Evolutionary conservation across 1,140 invertebrate species (phyloP), one percentile per base, ranked within the genome.

Genomic region (Sweltsa coloradensis): DNA sequence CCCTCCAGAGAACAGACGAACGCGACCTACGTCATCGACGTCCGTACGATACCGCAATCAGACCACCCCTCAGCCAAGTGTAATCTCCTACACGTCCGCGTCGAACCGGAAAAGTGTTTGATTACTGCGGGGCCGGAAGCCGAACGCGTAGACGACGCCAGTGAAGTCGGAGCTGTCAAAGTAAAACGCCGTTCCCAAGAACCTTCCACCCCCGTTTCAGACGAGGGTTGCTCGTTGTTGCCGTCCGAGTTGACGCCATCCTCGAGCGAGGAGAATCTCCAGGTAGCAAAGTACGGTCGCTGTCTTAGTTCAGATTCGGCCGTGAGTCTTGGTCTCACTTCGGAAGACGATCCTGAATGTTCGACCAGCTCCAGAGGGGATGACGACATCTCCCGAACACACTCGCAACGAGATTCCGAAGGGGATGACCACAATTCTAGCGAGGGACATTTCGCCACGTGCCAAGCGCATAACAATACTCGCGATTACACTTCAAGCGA

Each of bases 231-330:
- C 27, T 50, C 39, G 16, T 36, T 53, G 3, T 27, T 59, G 19
- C 48, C 53, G 18, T 55, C 59, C 14, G 57, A 58, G 3, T 40
- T 55, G 6, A 64, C 59, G 39, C 59, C 58, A 18, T 64, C 59
- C 53, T 60, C 56, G 25, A 61, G 57, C 52, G 57, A 59, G n/a
- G 61, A 59, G 0, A 59, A 51, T 7, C 53, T 47, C 23, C 16
- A 19, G 13, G 24, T 19, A 19, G 19, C 21, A 4, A 23, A 40
- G 14, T 40, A 40, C 24, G 52, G 23, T 47, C 62, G 72, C 48
- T 71, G 69, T 52, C 67, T 61, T 36, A 74, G 71, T 52, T 69
- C 68, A 0, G 73, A 75, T 55, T 74, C 71, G 13, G 73, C 72
- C 2, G 67, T 67, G n/a, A 59, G 59, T 3, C 48, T 47, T 21